Base-by-base conservation (phyloP, 2,888 invertebrate species). In the Brenthis hecate region DNA sequence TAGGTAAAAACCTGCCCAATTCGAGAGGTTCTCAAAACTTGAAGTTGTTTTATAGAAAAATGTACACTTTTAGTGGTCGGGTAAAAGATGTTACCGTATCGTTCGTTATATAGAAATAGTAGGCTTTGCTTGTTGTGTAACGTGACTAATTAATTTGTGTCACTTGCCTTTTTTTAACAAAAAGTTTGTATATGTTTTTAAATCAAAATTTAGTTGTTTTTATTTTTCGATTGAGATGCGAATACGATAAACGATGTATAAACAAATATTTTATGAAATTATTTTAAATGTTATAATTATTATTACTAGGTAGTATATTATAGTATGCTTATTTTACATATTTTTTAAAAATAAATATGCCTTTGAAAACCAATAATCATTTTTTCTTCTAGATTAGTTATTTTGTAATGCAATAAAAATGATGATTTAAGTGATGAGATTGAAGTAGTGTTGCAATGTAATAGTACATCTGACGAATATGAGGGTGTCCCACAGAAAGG, bases 71-170 rank as follows among this genome's bases (percentile, higher is more conserved):
- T 75, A 71, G 72, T 77, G 70, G 82, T 74, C 63, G 81, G 68
- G 54, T 85, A 81, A 72, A 76, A 82, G 79, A 84, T 81, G 80
- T 81, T 77, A 76, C 76, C 76, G 74, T 82, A 77, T 83, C 80
- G 80, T 79, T 79, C 75, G 79, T 81, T 82, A 73, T 81, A 80
- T 78, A 82, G 82, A 77, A 79, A 80, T 86, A 85, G 77, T 72
- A 77, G 85, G 76, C 75, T 84, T 85, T 83, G 80, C 81, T 81
- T 80, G 75, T 78, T 76, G 76, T 85, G 77, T 86, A 81, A 83
- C 80, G 75, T 28, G 6, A 65, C 65, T 62, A 47, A 5, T 67
- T 61, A 6, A 60, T 51, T 56, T 63, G 47, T 56, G 50, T 60
- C 50, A 55, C 50, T n/a, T n/a, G 14, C 3, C 32, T 32, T 65